These are phyloP conservation scores for Saccopteryx leptura DNA, from an alignment of 2,113 vertebrate genomes.

Conservation along the genomic window DNA sequence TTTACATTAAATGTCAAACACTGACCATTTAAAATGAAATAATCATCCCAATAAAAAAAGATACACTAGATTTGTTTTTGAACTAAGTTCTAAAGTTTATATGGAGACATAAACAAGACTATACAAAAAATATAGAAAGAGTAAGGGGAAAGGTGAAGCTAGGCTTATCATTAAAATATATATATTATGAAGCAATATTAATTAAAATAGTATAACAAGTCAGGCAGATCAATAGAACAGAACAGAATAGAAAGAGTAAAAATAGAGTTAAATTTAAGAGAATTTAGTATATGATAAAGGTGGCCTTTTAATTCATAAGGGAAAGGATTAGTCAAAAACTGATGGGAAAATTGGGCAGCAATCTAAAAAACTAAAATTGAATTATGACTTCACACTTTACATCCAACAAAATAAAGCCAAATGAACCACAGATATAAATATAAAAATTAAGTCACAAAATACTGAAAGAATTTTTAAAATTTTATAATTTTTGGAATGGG, in stretches of 20 bases:
- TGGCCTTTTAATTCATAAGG: slow-evolving; percentile 24
- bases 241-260: not conserved
- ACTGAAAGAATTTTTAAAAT: not conserved
- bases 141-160: not conserved
- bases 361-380: not conserved
- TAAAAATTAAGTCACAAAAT: not conserved
- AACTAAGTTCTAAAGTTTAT: slow-evolving; percentile 41
- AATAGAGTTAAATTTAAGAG: not conserved
- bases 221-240: not conserved
- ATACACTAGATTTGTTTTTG: slow-evolving; percentile 24
- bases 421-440: not conserved
- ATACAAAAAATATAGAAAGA: slow-evolving; percentile 46
- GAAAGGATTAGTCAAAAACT: not conserved
- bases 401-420: not conserved
- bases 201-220: not conserved
- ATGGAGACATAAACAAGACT: slow-evolving; percentile 35
- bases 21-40: not conserved
- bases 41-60: slow-evolving; percentile 41
- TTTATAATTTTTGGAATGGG: not conserved
- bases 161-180: slow-evolving; percentile 21
- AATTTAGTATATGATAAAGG: not conserved
- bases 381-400: not conserved
- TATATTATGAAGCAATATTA: slow-evolving; percentile 24
- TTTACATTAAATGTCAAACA: slow-evolving; percentile 49
- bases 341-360: not conserved